Base-by-base conservation (phyloP, 2,113 vertebrate genomes). In the Microcebus lehilahytsara region DNA sequence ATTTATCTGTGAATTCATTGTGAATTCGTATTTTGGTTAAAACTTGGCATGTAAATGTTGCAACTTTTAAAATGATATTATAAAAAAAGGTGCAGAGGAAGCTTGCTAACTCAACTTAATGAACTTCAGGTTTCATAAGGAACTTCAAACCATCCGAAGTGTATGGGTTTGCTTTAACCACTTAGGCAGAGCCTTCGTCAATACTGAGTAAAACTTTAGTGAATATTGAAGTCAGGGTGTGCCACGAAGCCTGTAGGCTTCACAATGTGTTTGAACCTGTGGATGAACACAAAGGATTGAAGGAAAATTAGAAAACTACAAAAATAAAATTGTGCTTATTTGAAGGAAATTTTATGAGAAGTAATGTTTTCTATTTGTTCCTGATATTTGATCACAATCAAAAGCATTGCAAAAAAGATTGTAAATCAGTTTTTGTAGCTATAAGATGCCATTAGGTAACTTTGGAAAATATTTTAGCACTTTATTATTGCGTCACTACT, bases 401-500 rank as follows among this genome's bases (percentile, higher is more conserved):
- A 69, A 93, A 95, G 34, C 7, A 42, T 25, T 93, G 69, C 49
- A 64, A 94, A 91, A 69, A 64, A 75, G 30, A 19, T 49, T 95
- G 60, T 66, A 93, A 90, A 58, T 75, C 42, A 89, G 22, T 37
- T 37, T 97, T 66, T 96, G 25, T 53, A 46, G 74, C 34, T 46
- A 1, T 75, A 71, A 74, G 58, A 49, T 49, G 22, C 40, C 22
- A 53, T 32, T 89, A 40, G 94, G 69, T 84, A 34, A 77, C 80
- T 78, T 93, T 89, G 74, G 69, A 93, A 96, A 89, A 34, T 51
- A 89, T 87, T 92, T 87, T 51, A 93, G 53, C 46, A 69, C 16
- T 89, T 94, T 92, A 32, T 84, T 93, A 49, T 78, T 32, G 20
- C 95, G 84, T 53, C 53, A 40, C 51, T 92, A 74, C 27, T 83